Evolutionary conservation across 2,113 vertebrate genomes (phyloP), one percentile per base, ranked within the genome.

Genomic region (Maylandia zebra): DNA sequence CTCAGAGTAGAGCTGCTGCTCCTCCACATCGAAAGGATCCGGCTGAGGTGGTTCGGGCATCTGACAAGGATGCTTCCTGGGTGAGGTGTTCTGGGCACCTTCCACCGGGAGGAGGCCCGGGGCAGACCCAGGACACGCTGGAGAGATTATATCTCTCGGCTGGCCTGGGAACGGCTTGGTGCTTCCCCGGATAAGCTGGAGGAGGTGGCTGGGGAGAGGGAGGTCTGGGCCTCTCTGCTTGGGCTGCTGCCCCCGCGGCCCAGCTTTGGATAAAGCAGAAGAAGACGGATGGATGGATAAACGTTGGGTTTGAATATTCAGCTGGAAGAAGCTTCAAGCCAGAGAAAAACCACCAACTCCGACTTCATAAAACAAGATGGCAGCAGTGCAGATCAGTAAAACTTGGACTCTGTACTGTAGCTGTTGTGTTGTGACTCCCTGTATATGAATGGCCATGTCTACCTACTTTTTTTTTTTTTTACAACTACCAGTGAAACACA

Each of bases 181-280:
- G 3, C n/a, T 52, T 17, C 5, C 17, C 50, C 0, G 3, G 50
- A 52, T 0, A 5, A n/a, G 50, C 8, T 52, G 0, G 50, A n/a
- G 50, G 0, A 52, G 50, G 50, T n/a, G 17, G 50, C 3, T 10
- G 17, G 17, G 0, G 17, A n/a, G 50, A 52, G 16, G 17, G 17
- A 52, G 48, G 48, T 52, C 48, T 52, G 48, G 8, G 48, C 4
- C 0, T 52, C 17, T 19, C 17, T 9, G 48, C 17, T 50, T 50
- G 1, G 48, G 48, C 16, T 50, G 48, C 48, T 50, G 48, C 16
- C 16, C 43, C 45, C 0, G 2, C 4, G 1, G 17, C 45, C 16
- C 1, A 0, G 7, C 45, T 0, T 0, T 0, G 48, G 4, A 50
- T 17, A 50, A 50, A 50, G 48, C 8, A 1, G 17, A 50, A 2